Evolutionary conservation across 2,797 vertebrate genomes (phyloP).

Genomic region (Chaetodon trifasciatus): DNA sequence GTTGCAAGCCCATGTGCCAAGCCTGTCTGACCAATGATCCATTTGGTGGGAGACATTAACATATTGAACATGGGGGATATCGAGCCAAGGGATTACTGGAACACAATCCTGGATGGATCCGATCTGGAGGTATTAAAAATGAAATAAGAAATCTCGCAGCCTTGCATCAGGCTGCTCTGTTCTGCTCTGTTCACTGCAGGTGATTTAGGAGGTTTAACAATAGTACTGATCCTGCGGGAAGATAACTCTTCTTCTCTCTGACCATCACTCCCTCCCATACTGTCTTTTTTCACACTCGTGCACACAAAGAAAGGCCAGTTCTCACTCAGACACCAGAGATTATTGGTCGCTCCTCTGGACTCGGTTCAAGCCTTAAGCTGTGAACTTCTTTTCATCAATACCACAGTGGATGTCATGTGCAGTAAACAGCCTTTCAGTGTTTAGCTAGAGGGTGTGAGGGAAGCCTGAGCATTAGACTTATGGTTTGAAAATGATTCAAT

Average conservation of each 20-base stretch:
- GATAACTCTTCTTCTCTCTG: slow-evolving; percentile 58
- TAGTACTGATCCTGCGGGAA: slow-evolving; percentile 63
- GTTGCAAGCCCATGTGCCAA: slow-evolving; percentile 70
- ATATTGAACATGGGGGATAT: slow-evolving; percentile 80
- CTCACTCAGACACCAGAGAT: slow-evolving; percentile 47
- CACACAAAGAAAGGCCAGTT: slow-evolving; percentile 32
- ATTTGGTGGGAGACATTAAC: slow-evolving; percentile 76
- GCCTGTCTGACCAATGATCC: slow-evolving; percentile 74
- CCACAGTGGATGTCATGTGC: slow-evolving; percentile 41
- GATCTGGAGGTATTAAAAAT: slow-evolving; percentile 78
- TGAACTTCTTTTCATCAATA: slow-evolving; percentile 63
- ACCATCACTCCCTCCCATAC: slow-evolving; percentile 33
- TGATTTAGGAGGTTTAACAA: slow-evolving; percentile 79
- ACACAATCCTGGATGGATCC: slow-evolving; percentile 73
- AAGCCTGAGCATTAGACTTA: slow-evolving; percentile 9
- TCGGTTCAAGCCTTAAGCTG: slow-evolving; percentile 41
- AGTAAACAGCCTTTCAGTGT: slow-evolving; percentile 29
- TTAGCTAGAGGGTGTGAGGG: slow-evolving; percentile 30
- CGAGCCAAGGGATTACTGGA: slow-evolving; percentile 78
- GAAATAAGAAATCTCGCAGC: slow-evolving; percentile 73
- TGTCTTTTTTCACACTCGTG: slow-evolving; percentile 13
- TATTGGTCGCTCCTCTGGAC: slow-evolving; percentile 59
- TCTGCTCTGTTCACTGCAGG: slow-evolving; percentile 63
- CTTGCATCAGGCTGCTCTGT: slow-evolving; percentile 57
- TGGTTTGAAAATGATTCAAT: slow-evolving; percentile 4